These are phyloP conservation scores for Discoglossus pictus DNA, from an alignment of 2,797 vertebrate genomes.

Conservation along the genomic window DNA sequence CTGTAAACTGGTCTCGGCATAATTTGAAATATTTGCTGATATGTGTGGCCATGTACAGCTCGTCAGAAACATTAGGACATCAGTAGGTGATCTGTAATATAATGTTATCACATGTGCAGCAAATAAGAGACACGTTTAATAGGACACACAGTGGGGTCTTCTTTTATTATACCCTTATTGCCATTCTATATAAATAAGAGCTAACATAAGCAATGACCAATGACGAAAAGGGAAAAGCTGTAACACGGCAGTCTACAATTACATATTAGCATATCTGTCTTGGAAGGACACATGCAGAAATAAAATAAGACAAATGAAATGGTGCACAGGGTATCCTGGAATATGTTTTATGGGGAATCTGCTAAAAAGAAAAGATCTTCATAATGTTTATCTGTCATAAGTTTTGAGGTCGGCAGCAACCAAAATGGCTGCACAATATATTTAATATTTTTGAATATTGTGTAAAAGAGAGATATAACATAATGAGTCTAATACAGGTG, in stretches of 20 bases:
- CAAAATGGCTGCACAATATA: no score
- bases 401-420: no score
- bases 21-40: constrained; percentile 71
- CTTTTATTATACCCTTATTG: constrained; percentile 62
- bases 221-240: neutral
- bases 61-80: constrained; percentile 67
- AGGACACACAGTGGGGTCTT: constrained; percentile 63
- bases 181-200: constrained; percentile 56
- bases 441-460: no score
- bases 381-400: no score
- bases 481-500: no score
- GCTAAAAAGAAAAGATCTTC: no score
- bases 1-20: constrained; percentile 66
- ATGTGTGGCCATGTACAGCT: constrained; percentile 67
- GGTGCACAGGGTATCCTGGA: no score
- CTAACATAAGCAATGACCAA: constrained; percentile 49
- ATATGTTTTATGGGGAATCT: no score
- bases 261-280: constrained; percentile 28
- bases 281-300: neutral
- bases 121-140: constrained; percentile 62
- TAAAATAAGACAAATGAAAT: no score
- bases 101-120: constrained; percentile 58
- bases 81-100: constrained; percentile 59
- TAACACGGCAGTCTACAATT: constrained; percentile 4
- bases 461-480: no score